Percentiles rank a stretch among this genome's conserved stretches.
These are phyloP conservation scores for Diorhabda sublineata DNA, from an alignment of 1,140 invertebrate species.

Conservation along the genomic window DNA sequence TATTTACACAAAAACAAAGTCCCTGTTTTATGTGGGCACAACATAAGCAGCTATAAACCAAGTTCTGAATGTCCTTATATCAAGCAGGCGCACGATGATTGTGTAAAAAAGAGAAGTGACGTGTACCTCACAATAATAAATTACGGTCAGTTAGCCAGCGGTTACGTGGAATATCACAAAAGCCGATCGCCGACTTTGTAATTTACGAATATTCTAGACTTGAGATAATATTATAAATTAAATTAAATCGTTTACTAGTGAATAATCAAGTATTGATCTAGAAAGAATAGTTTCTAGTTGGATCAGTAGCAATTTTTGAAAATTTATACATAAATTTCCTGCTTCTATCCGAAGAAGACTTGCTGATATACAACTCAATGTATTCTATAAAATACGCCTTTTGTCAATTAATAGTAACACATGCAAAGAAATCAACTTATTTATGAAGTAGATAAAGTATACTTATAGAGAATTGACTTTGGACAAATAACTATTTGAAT, in stretches of 20 bases:
- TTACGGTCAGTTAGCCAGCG: constrained; percentile 26
- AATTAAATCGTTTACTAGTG: constrained; percentile 18
- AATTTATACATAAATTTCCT: background rate
- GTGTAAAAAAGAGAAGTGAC: constrained; percentile 25
- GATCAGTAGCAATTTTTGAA: background rate
- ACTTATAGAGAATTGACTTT: too few relatives aligned
- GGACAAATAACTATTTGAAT: too few relatives aligned
- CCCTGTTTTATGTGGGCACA: background rate
- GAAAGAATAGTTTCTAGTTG: background rate
- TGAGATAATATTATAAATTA: constrained; percentile 23
- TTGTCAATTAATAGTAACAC: too few relatives aligned
- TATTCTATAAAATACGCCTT: too few relatives aligned
- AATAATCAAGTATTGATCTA: constrained; percentile 10
- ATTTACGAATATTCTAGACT: constrained; percentile 26
- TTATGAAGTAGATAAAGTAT: too few relatives aligned
- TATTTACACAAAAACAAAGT: too few relatives aligned
- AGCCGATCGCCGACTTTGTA: constrained; percentile 27
- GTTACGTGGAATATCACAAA: constrained; percentile 26
- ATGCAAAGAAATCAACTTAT: too few relatives aligned
- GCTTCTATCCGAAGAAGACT: too few relatives aligned
- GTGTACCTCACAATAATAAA: constrained; percentile 24
- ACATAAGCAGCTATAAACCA: constrained; percentile 2
- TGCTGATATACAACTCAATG: too few relatives aligned
- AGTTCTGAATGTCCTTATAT: constrained; percentile 6
- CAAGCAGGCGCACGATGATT: constrained; percentile 21